A percentile compares a stretch with the other conserved stretches of the same genome.
Conservation (phyloP, 2,797 vertebrate genomes). For the Eutrigla gurnardus region DNA sequence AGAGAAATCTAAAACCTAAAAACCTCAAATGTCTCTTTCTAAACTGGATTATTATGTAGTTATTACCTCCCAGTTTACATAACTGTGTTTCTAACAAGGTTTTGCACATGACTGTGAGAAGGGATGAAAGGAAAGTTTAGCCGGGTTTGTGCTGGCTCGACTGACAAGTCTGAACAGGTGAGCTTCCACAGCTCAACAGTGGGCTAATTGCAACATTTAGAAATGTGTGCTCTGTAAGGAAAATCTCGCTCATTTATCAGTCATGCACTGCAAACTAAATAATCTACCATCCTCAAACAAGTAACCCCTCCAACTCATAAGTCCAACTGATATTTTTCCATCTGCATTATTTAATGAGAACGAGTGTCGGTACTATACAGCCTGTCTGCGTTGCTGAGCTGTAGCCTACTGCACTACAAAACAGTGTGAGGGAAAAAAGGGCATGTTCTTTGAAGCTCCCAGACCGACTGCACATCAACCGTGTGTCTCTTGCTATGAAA, state of each 20-base stretch:
- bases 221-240: not conserved
- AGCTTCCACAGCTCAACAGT: not conserved
- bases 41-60: too few species aligned
- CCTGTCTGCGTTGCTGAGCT: constrained; percentile 14
- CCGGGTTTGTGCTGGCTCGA: not conserved
- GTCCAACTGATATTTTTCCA: not conserved
- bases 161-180: not conserved
- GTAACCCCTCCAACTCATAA: not conserved
- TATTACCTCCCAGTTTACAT: too few species aligned
- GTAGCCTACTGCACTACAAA: constrained; percentile 20
- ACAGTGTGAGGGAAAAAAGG: not conserved
- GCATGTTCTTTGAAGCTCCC: constrained; percentile 40
- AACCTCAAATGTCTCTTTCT: too few species aligned
- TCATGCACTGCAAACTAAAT: not conserved
- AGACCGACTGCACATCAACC: constrained; percentile 27
- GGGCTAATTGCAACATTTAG: not conserved
- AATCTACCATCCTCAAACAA: not conserved
- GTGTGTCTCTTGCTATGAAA: constrained; percentile 18
- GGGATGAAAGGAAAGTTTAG: not conserved
- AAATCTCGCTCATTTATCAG: not conserved
- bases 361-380: not conserved
- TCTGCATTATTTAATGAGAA: constrained; percentile 19
- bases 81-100: too few species aligned
- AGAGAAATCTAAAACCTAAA: too few species aligned
- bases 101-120: not conserved